Conservation (phyloP, 2,113 vertebrate genomes). For the Copsychus sechellarum region DNA sequence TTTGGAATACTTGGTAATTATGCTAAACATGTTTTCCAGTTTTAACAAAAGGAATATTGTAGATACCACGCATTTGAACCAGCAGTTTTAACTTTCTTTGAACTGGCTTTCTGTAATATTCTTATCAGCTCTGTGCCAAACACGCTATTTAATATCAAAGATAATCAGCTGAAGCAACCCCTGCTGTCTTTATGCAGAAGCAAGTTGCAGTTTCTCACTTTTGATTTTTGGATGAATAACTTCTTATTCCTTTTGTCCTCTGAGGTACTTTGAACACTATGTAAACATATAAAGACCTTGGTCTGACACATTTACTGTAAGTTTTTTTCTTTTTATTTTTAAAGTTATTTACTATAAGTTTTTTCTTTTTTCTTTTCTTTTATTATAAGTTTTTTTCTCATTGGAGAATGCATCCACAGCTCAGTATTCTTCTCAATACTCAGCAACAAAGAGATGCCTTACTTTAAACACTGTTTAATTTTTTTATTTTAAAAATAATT, state of each 20-base stretch:
- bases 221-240: conserved; percentile 41
- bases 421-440: neutral
- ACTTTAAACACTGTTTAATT: neutral
- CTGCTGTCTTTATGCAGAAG: conserved; percentile 21
- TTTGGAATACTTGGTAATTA: conserved; percentile 20
- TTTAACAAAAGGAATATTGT: conserved; percentile 60
- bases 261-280: conserved; percentile 16
- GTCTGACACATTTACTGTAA: neutral
- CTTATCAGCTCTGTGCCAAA: conserved; percentile 45
- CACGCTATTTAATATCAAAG: conserved; percentile 52
- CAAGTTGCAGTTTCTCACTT: conserved; percentile 1
- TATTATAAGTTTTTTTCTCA: neutral
- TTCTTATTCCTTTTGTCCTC: conserved; percentile 35
- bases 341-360: neutral
- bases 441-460: neutral
- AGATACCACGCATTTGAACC: neutral
- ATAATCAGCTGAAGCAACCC: conserved; percentile 17
- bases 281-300: conserved; percentile 7
- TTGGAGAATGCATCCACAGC: neutral
- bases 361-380: neutral
- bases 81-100: conserved; percentile 33
- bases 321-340: neutral
- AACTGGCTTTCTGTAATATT: conserved; percentile 28
- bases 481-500: neutral
- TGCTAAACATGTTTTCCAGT: conserved; percentile 18